These are phyloP conservation scores for Dipodomys ordii DNA, from an alignment of 2,113 vertebrate genomes.

Conservation along the genomic window DNA sequence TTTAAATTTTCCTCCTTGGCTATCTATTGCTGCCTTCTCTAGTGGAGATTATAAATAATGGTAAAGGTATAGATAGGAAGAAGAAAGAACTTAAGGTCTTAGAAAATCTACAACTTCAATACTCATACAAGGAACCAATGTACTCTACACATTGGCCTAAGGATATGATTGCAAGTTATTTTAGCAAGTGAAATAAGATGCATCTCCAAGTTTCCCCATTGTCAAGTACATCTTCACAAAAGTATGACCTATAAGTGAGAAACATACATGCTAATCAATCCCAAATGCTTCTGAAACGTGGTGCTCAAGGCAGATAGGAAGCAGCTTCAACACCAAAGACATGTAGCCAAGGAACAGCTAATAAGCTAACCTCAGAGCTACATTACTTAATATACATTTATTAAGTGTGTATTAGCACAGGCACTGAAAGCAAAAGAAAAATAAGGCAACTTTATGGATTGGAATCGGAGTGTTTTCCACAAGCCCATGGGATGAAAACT, in stretches of 20 bases:
- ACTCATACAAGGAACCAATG: background rate
- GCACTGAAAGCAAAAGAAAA: background rate
- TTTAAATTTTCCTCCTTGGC: constrained; percentile 36
- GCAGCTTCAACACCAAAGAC: background rate
- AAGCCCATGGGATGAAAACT: too few relatives aligned
- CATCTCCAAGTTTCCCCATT: background rate
- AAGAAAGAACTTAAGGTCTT: constrained; percentile 1
- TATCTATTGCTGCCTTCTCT: background rate
- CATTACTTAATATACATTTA: background rate
- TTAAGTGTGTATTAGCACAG: background rate
- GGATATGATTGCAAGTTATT: background rate
- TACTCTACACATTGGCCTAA: background rate
- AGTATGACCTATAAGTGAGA: background rate
- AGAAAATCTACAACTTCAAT: background rate
- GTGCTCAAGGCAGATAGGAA: background rate
- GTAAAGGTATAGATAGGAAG: background rate
- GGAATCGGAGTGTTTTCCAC: too few relatives aligned
- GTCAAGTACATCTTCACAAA: background rate
- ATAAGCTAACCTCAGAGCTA: background rate
- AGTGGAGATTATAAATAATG: background rate
- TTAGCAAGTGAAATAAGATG: background rate
- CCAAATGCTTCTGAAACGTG: background rate
- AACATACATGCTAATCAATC: background rate
- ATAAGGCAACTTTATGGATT: too few relatives aligned
- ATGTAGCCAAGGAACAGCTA: background rate